Evolutionary conservation across 2,797 vertebrate species (phyloP), one percentile per base, ranked within the genome.

Genomic region (Macropodus opercularis): DNA sequence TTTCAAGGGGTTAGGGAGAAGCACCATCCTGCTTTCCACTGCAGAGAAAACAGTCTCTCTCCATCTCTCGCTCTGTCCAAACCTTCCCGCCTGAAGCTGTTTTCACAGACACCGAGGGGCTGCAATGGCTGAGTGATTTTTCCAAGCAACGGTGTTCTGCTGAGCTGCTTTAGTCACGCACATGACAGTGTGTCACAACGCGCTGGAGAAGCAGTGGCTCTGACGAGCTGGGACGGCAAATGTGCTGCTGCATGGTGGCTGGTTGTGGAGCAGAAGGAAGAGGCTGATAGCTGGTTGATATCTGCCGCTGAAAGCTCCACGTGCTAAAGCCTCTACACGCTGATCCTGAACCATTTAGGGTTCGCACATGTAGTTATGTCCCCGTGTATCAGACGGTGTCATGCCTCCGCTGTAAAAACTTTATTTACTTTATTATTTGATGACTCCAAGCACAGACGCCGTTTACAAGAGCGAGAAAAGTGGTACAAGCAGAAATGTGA

Each of bases 81-180:
- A 82, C 58, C 79, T 57, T 57, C 53, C 63, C 24, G 84, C 84
- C 86, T 72, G 74, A 58, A 86, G 90, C 78, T 63, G 75, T 89
- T 85, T 86, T 75, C 74, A 77, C 81, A 88, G 88, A 87, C 85
- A 75, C 68, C 58, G 73, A 79, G 75, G 80, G 78, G 75, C 76
- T 62, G 77, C 62, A 79, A 83, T 83, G 85, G 86, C 78, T 85
- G 84, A 87, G 78, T 81, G 82, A 88, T 83, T 89, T 60, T 76
- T 75, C 77, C 70, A 77, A 77, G 83, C 69, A 47, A 32, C 80
- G 46, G 69, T 17, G 36, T 50, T 34, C 72, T 21, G 70, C 38
- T 77, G 81, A 83, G 81, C 77, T 40, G 80, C 56, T 88, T 90
- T 86, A 87, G 85, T 88, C 85, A 85, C 83, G 80, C 84, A 81